Conservation (phyloP, 2,797 vertebrate species). For the Sparidentex hasta region DNA sequence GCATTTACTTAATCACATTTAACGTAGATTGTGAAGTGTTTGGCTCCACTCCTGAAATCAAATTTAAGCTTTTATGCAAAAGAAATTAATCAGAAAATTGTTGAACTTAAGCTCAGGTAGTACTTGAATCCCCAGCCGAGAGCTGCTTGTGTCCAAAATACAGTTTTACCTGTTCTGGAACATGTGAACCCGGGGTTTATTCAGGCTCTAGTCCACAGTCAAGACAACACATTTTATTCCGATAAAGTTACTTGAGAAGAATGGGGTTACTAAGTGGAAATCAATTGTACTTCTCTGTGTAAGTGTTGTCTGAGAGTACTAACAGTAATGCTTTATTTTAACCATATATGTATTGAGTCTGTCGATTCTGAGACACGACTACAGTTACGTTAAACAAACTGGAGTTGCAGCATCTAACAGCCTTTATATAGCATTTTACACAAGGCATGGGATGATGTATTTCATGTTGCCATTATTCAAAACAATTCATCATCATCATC, state of each 20-base stretch:
- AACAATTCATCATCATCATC: too few relatives aligned
- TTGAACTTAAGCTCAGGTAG: neutral
- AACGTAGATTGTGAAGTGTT: neutral
- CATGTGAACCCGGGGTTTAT: neutral
- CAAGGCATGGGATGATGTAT: too few relatives aligned
- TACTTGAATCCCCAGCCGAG: neutral
- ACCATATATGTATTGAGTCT: neutral
- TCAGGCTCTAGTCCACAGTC: neutral
- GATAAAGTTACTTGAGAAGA: conserved; percentile 12
- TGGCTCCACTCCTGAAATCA: neutral
- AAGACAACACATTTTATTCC: neutral
- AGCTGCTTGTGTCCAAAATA: neutral
- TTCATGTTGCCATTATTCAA: too few relatives aligned
- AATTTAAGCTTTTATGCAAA: conserved; percentile 13
- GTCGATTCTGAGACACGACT: neutral
- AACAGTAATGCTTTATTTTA: conserved; percentile 1
- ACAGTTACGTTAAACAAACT: conserved; percentile 1
- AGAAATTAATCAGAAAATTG: neutral
- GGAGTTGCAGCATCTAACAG: neutral
- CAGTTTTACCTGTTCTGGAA: neutral
- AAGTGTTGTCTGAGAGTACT: neutral
- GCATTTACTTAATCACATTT: neutral
- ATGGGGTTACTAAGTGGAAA: conserved; percentile 10
- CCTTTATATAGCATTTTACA: neutral
- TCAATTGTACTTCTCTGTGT: conserved; percentile 7